These are phyloP conservation scores for Zaprionus davidi DNA, from an alignment of 1,140 invertebrate species.

Conservation along the genomic window DNA sequence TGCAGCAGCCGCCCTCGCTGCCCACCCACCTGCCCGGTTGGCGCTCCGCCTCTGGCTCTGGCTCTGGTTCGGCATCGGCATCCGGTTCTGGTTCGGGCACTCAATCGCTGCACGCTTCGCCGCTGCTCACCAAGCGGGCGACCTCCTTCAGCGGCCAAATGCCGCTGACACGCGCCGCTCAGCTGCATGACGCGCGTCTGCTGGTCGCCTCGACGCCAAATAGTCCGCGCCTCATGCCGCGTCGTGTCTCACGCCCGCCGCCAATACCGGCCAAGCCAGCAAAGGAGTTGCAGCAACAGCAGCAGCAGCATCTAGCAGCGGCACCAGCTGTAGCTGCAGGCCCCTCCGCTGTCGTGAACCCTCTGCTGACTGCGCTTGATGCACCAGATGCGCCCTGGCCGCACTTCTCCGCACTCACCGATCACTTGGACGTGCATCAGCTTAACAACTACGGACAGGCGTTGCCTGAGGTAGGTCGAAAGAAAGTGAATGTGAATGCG, in stretches of 20 bases:
- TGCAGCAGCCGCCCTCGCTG: constrained; percentile 65
- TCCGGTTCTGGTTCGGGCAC: constrained; percentile 51
- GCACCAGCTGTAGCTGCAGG: neutral
- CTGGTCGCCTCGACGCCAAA: constrained; percentile 87
- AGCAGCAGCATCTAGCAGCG: neutral
- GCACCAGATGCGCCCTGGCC: constrained; percentile 79
- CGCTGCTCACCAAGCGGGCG: constrained; percentile 75
- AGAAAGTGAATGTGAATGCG: neutral
- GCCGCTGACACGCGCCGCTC: constrained; percentile 56
- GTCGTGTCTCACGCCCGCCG: constrained; percentile 86
- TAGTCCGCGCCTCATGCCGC: constrained; percentile 88
- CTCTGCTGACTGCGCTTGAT: constrained; percentile 64
- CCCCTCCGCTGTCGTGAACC: constrained; percentile 38
- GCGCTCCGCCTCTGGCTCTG: constrained; percentile 17
- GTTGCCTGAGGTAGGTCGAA: constrained; percentile 66
- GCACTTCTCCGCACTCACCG: constrained; percentile 79
- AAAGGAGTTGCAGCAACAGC: constrained; percentile 34
- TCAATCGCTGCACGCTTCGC: constrained; percentile 73
- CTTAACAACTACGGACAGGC: constrained; percentile 81
- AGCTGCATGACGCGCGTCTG: constrained; percentile 33
- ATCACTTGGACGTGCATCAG: constrained; percentile 79
- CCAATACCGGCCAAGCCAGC: constrained; percentile 84
- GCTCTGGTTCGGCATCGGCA: constrained; percentile 36
- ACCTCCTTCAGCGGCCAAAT: constrained; percentile 81
- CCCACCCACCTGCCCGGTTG: constrained; percentile 47